phyloP scores from a whole-genome alignment of 2,797 vertebrate species.

The Petrocephalus sullivani region DNA sequence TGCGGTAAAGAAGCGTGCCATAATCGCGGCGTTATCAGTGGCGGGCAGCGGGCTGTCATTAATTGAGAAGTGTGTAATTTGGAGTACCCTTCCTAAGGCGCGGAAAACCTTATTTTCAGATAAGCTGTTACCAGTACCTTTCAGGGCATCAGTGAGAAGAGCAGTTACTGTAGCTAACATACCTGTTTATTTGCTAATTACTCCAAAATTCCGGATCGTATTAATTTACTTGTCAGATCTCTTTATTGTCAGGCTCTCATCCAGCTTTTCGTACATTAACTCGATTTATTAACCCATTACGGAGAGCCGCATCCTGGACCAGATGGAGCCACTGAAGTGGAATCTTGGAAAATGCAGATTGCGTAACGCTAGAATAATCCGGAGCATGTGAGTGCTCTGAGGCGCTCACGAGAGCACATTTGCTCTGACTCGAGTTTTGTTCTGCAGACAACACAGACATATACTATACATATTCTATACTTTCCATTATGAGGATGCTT shows the following conservation, averaged over 20 bases:
- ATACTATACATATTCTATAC: not conserved
- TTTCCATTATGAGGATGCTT: not conserved
- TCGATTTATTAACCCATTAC: not conserved
- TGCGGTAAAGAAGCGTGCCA: conserved; percentile 45
- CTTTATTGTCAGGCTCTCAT: not conserved
- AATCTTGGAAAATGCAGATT: not conserved
- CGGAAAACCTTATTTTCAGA: conserved; percentile 31
- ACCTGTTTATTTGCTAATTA: not conserved
- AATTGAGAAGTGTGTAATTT: conserved; percentile 39
- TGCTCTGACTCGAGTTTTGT: not conserved
- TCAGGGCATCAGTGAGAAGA: conserved; percentile 28
- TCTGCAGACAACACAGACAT: not conserved
- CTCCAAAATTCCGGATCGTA: not conserved
- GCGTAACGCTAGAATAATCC: not conserved
- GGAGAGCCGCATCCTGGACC: not conserved
- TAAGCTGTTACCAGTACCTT: conserved; percentile 30
- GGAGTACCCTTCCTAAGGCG: conserved; percentile 30
- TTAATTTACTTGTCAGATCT: not conserved
- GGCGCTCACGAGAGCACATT: not conserved
- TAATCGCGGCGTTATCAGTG: conserved; percentile 58
- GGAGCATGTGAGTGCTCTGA: not conserved
- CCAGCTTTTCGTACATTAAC: not conserved
- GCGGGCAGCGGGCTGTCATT: conserved; percentile 38
- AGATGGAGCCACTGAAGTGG: not conserved
- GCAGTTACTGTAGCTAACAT: not conserved